A percentile compares a stretch with the other conserved stretches of the same genome.
phyloP scores from a whole-genome alignment of 2,888 invertebrate genomes.

The Xylocampa areola region DNA sequence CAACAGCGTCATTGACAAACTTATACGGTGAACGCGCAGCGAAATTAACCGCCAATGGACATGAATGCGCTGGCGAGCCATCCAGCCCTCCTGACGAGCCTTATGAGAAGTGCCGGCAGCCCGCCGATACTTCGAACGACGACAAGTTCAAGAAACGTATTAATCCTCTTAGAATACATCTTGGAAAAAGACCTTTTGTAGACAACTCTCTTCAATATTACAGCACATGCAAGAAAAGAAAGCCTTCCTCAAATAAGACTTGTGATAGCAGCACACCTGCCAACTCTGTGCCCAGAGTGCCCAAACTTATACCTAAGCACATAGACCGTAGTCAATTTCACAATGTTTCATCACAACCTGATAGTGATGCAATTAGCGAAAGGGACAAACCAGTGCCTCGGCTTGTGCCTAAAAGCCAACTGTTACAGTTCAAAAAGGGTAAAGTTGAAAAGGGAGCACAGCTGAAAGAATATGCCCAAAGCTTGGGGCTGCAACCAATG shows the following conservation, averaged over 20 bases:
- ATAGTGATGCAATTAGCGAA: conserved; percentile 75
- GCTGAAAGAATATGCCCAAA: conserved; percentile 92
- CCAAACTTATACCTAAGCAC: conserved; percentile 83
- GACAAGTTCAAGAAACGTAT: conserved; percentile 82
- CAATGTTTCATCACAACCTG: conserved; percentile 75
- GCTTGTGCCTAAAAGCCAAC: conserved; percentile 86
- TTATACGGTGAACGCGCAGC: conserved; percentile 78
- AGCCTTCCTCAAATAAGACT: conserved; percentile 72
- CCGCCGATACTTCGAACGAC: conserved; percentile 70
- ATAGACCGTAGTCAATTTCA: conserved; percentile 76
- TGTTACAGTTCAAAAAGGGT: conserved; percentile 83
- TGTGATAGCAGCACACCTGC: conserved; percentile 73
- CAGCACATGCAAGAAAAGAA: conserved; percentile 79
- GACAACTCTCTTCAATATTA: conserved; percentile 81
- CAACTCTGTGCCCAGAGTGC: conserved; percentile 72
- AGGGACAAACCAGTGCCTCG: conserved; percentile 84
- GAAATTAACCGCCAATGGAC: conserved; percentile 83
- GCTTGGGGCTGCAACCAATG: conserved; percentile 92
- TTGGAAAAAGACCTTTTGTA: conserved; percentile 87
- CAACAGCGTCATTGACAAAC: conserved; percentile 75
- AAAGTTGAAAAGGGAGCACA: conserved; percentile 82
- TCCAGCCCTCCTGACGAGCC: conserved; percentile 69
- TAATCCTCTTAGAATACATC: conserved; percentile 84
- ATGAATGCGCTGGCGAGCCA: conserved; percentile 74
- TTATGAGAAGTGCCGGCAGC: conserved; percentile 67